Conservation (phyloP, 1,140 invertebrate genomes). For the Zaprionus nigranus region DNA sequence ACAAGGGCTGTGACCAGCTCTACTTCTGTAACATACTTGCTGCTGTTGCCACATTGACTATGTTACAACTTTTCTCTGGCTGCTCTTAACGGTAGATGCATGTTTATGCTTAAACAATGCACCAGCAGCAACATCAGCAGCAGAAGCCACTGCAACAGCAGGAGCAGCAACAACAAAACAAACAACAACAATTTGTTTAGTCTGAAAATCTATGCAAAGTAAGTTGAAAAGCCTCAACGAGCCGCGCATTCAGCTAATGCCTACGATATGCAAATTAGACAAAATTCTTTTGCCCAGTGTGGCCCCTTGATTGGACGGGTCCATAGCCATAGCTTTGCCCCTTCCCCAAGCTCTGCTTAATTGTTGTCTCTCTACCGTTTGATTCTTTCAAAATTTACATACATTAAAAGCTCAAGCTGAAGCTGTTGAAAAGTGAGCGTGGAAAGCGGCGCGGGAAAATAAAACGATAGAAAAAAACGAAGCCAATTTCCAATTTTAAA, state of each 20-base stretch:
- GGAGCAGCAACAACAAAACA: slow-evolving; percentile 41
- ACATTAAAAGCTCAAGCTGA: slow-evolving; percentile 50
- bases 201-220: slow-evolving; percentile 78
- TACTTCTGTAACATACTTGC: neutral
- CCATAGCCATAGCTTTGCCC: neutral
- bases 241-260: slow-evolving; percentile 72
- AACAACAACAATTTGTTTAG: slow-evolving; percentile 61
- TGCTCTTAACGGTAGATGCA: slow-evolving; percentile 66
- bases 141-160: slow-evolving; percentile 35
- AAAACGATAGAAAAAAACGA: slow-evolving; percentile 3
- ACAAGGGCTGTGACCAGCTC: neutral
- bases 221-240: slow-evolving; percentile 59
- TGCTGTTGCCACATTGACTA: slow-evolving; percentile 12
- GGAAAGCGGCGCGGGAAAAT: slow-evolving; percentile 51
- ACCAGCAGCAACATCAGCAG: slow-evolving; percentile 29
- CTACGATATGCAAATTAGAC: slow-evolving; percentile 74
- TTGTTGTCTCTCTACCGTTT: slow-evolving; percentile 48
- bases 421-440: slow-evolving; percentile 73
- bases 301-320: slow-evolving; percentile 63
- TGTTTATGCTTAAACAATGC: slow-evolving; percentile 68
- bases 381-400: slow-evolving; percentile 58
- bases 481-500: slow-evolving; percentile 34
- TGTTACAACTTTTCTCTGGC: slow-evolving; percentile 15
- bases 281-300: slow-evolving; percentile 56
- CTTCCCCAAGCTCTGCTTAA: slow-evolving; percentile 47